Base-by-base conservation (phyloP, 2,888 invertebrate genomes). In the Sinohyriopsis cumingii region DNA sequence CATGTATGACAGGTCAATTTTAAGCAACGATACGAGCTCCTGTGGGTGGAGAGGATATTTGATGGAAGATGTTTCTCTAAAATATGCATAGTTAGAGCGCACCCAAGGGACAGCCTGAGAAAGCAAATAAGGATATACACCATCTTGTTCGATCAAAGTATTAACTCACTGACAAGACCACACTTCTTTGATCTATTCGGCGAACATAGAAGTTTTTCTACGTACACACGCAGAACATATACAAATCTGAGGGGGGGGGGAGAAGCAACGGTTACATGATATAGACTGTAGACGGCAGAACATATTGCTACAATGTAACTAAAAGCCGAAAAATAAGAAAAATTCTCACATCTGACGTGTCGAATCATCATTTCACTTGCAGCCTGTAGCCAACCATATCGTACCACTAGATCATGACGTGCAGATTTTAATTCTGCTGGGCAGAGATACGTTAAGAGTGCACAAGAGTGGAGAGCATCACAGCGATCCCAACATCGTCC, bases 331-430 rank as follows among this genome's bases (percentile, higher is more conserved):
- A 19, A 59, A 60, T 56, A 24, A 62, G 55, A 7, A 71, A 76
- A 53, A 73, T 73, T 53, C 73, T 73, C 1, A 73, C 73, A 18
- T 67, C 69, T 24, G 56, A 67, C 6, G 68, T 73, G 45, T 71
- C 67, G 5, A n/a, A 3, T n/a, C 55, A 62, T 20, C 56, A 68
- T 53, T n/a, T 20, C 76, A 76, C 67, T 59, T 76, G 18, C 1
- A 7, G 20, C 63, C 61, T 19, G 24, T 72, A 24, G 62, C 60
- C 19, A 7, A 55, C 22, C 19, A 57, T 19, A 68, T 71, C 4
- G 59, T 63, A 15, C 57, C 53, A 7, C 7, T 75, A 12, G 56
- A 61, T 55, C 18, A 22, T 22, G 19, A 69, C 1, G 69, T 65
- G 25, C 45, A 68, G 19, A 67, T 71, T 67, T 20, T 66, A 19